Evolutionary conservation across 2,113 vertebrate species (phyloP).

Genomic region (Pluvianellus socialis): DNA sequence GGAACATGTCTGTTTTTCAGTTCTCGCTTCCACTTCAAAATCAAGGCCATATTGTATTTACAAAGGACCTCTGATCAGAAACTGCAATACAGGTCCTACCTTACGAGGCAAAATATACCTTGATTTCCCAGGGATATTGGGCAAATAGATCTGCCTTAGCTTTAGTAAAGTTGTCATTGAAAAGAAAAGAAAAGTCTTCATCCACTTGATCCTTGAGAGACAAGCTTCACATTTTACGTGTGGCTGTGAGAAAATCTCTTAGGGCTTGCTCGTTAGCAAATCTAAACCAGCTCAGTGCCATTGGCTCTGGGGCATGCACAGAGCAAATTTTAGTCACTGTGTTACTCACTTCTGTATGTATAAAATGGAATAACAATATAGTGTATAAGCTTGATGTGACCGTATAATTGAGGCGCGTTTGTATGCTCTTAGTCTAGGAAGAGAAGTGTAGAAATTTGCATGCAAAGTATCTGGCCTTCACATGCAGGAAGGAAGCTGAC

Average conservation of each 20-base stretch:
- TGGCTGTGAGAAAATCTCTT: neutral
- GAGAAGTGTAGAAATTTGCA: neutral
- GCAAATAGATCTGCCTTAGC: neutral
- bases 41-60: neutral
- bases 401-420: neutral
- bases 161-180: neutral
- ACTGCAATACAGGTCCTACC: neutral
- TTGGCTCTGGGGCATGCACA: neutral
- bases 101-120: neutral
- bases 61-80: neutral
- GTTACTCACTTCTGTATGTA: neutral
- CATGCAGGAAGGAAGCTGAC: neutral
- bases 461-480: neutral
- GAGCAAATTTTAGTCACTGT: neutral
- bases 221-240: neutral
- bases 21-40: neutral
- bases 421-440: neutral
- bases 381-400: neutral
- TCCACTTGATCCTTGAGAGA: neutral
- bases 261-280: neutral
- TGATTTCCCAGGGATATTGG: neutral
- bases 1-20: neutral
- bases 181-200: neutral
- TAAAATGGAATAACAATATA: neutral
- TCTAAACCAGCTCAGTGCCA: neutral